phyloP scores from a whole-genome alignment of 2,888 invertebrate genomes.

The Drosophila diplacantha region DNA sequence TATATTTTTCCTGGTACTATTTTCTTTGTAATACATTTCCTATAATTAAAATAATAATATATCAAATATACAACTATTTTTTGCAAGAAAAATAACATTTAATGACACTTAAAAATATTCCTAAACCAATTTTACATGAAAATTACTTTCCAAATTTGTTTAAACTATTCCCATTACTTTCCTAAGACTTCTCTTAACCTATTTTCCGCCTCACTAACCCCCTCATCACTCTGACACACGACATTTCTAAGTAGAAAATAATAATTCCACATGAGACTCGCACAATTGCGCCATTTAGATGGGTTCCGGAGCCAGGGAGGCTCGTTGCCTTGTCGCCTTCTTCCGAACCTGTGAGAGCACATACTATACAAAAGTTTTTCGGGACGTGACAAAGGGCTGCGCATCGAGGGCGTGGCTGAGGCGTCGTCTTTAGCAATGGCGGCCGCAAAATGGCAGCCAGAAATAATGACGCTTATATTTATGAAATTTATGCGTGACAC shows the following conservation, averaged over 20 bases:
- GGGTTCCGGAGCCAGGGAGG: slow-evolving; percentile 44
- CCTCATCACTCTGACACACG: neutral
- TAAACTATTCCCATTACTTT: neutral
- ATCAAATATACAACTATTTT: neutral
- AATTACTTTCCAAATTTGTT: neutral
- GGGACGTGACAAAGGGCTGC: slow-evolving; percentile 68
- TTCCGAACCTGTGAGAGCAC: slow-evolving; percentile 19
- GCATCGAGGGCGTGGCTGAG: slow-evolving; percentile 28
- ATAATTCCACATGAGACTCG: slow-evolving; percentile 62
- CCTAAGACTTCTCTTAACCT: neutral
- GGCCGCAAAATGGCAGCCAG: slow-evolving; percentile 62
- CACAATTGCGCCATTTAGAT: slow-evolving; percentile 72
- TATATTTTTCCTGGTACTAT: too few species aligned
- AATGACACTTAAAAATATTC: neutral
- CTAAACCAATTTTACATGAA: neutral
- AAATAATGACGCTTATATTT: slow-evolving; percentile 73
- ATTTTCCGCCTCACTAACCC: slow-evolving; percentile 9
- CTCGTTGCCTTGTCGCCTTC: neutral
- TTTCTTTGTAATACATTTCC: too few species aligned
- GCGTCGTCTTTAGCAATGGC: slow-evolving; percentile 23
- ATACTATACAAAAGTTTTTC: slow-evolving; percentile 52
- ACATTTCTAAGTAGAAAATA: slow-evolving; percentile 34
- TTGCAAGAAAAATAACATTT: too few species aligned
- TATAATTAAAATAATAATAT: neutral
- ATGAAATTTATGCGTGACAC: slow-evolving; percentile 75